These are phyloP conservation scores for Galemys pyrenaicus DNA, from an alignment of 2,113 vertebrate species.

Conservation along the genomic window DNA sequence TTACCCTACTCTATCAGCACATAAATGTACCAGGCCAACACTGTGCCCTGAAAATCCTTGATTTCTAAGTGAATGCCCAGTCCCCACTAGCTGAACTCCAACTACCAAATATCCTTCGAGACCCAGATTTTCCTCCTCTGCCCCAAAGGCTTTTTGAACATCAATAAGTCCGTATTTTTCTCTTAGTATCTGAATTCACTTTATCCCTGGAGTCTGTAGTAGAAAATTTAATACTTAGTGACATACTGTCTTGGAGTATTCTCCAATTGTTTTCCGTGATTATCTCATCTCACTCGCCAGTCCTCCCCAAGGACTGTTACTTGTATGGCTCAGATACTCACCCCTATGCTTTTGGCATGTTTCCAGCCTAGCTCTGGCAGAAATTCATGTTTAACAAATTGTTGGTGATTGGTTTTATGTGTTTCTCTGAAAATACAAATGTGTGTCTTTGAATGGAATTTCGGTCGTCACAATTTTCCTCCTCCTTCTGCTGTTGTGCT, in stretches of 20 bases:
- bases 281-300: neutral
- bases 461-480: neutral
- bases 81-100: neutral
- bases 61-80: neutral
- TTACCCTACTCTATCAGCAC: neutral
- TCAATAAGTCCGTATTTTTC: neutral
- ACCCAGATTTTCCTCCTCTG: neutral
- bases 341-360: neutral
- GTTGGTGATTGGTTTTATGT: neutral
- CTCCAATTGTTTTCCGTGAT: neutral
- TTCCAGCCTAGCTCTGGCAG: neutral
- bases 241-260: neutral
- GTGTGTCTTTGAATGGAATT: conserved; percentile 8
- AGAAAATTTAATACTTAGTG: neutral
- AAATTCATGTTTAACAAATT: neutral
- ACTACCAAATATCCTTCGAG: neutral
- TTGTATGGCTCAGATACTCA: neutral
- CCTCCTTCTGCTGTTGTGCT: neutral
- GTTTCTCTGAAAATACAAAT: conserved; percentile 22
- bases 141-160: neutral
- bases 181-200: neutral
- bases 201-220: neutral
- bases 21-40: neutral
- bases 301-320: neutral
- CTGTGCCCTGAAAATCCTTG: neutral